These are phyloP conservation scores for Catotricha subobsoleta DNA, from an alignment of 2,888 invertebrate genomes.

Conservation along the genomic window DNA sequence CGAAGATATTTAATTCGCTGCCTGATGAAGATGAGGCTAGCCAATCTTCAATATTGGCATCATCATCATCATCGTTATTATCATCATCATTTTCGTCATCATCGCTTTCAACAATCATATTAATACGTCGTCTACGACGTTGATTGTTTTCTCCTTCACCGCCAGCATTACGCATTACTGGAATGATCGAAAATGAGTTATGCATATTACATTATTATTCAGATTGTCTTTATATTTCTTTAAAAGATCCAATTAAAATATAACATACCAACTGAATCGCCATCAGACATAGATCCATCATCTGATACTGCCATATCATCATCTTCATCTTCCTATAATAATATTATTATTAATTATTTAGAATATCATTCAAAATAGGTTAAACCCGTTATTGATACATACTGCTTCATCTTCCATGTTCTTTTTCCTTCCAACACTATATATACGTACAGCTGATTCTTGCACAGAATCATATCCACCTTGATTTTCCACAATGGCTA, in stretches of 20 bases:
- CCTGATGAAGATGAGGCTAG: background rate
- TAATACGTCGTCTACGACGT: too few species aligned
- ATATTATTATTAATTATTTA: background rate
- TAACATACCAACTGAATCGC: conserved; percentile 22
- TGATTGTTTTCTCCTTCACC: too few species aligned
- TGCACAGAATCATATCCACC: conserved; percentile 67
- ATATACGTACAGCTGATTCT: conserved; percentile 78
- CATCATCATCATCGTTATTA: background rate
- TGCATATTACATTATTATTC: too few species aligned
- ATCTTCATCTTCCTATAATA: conserved; percentile 41
- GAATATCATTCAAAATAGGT: conserved; percentile 2
- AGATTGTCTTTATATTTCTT: too few species aligned
- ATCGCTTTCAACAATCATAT: background rate
- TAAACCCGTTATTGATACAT: conserved; percentile 15
- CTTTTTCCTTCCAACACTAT: conserved; percentile 76
- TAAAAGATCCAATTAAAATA: too few species aligned
- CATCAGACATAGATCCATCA: conserved; percentile 32
- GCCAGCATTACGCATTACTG: too few species aligned
- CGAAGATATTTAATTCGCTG: background rate
- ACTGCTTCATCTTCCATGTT: conserved; percentile 81
- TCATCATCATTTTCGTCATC: background rate
- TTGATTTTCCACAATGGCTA: conserved; percentile 81
- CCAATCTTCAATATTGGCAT: background rate
- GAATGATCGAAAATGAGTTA: too few species aligned
- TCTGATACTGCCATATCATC: conserved; percentile 41